Percentiles rank a stretch among this genome's conserved stretches.
These are phyloP conservation scores for Eupithecia centaureata DNA, from an alignment of 2,888 invertebrate species.

Conservation along the genomic window DNA sequence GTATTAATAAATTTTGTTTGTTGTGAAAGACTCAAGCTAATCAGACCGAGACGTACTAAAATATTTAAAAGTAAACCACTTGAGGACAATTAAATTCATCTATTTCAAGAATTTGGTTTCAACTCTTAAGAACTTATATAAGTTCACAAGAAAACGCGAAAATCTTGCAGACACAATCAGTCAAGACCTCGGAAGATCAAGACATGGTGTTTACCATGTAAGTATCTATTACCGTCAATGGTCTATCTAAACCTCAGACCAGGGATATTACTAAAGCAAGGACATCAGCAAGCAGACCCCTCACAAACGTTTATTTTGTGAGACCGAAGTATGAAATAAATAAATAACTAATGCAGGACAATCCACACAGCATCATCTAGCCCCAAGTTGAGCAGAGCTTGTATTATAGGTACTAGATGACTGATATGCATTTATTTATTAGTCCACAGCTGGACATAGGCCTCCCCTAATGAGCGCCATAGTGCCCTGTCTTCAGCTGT, in stretches of 20 bases:
- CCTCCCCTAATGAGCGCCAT: no score
- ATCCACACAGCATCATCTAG: no score
- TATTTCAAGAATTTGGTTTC: background rate
- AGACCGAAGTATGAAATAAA: background rate
- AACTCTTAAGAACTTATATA: background rate
- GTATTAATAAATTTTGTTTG: constrained; percentile 7
- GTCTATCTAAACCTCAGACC: background rate
- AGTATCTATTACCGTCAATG: constrained; percentile 12
- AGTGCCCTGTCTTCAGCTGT: no score
- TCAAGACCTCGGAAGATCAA: no score
- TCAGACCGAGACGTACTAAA: constrained; percentile 30
- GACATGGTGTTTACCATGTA: no score
- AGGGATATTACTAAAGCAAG: no score
- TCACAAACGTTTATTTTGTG: background rate
- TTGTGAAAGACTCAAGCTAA: constrained; percentile 31
- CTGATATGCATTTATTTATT: no score
- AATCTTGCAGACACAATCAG: constrained; percentile 8
- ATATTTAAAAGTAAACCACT: constrained; percentile 16
- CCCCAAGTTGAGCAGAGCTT: no score
- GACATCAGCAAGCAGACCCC: background rate
- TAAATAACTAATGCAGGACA: no score
- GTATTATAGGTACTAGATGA: no score
- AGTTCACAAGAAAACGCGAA: background rate
- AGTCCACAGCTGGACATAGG: no score
- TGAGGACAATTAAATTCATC: background rate